Evolutionary conservation across 1,140 invertebrate species (phyloP), one percentile per base, ranked within the genome.

Genomic region (Centruroides vittatus): DNA sequence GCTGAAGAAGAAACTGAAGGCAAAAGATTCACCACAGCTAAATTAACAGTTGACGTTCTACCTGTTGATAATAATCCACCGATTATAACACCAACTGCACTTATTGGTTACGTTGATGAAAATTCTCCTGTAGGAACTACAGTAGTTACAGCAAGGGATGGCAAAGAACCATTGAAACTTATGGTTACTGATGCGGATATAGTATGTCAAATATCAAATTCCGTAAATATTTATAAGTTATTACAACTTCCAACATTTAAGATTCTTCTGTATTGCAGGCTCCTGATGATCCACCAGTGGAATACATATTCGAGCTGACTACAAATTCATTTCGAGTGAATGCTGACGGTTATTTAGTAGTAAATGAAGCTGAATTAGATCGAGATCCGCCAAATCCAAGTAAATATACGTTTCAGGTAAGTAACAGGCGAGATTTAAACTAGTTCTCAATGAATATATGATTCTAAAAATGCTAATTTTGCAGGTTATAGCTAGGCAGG

Each of bases 51-150:
- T 49, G 83, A 81, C 47, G 86, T 93, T 0, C 83, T 88, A 65
- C 86, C 87, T 8, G 86, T 90, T 0, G 88, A 92, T 73, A 82
- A 85, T 47, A 86, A 86, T 74, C 88, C 89, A 8, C 89, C 90
- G 0, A 80, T 84, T 35, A 84, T 93, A 52, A 74, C 77, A 1
- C 80, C 86, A 0, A 81, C 86, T 1, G 77, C 82, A 6, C 76
- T 80, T 36, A 84, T 88, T 68, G 89, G 89, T 2, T 84, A 80
- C 67, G 88, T 91, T 0, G 81, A 88, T 67, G 90, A 93, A 73
- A 92, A 91, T 69, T 84, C 88, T 1, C 81, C 88, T 0, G 79
- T 88, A 52, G 88, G 88, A 13, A 90, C 88, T 3, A 82, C 82
- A 70, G 86, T 93, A 7, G 70, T 88, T 48, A 85, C 66, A 4